These are phyloP conservation scores for Myripristis jacobus DNA, from an alignment of 2,797 vertebrate genomes.

Conservation along the genomic window DNA sequence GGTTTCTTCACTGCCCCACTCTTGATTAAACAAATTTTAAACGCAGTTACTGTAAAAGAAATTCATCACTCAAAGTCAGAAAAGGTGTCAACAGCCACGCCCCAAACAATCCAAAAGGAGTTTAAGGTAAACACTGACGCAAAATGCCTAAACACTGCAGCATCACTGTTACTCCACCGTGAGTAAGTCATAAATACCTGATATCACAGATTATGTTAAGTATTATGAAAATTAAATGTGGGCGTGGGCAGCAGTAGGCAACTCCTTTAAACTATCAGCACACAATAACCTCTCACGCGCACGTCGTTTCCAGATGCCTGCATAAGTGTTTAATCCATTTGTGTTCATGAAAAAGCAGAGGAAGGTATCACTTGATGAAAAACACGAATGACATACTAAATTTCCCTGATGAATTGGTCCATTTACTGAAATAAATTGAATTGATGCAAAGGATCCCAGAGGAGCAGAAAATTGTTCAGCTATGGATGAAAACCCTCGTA, in stretches of 20 bases:
- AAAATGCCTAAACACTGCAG: neutral
- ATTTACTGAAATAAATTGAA: constrained; percentile 85
- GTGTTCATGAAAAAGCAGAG: constrained; percentile 45
- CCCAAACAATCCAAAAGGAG: neutral
- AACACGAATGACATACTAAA: constrained; percentile 75
- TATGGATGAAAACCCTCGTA: constrained; percentile 72
- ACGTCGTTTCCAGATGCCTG: constrained; percentile 55
- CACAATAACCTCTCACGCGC: constrained; percentile 48
- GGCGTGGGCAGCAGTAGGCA: neutral
- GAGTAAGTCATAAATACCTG: constrained; percentile 47
- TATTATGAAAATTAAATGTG: constrained; percentile 21
- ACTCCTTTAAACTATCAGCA: constrained; percentile 15
- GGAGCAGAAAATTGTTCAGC: constrained; percentile 78
- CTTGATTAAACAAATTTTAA: constrained; percentile 28
- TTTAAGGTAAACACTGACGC: constrained; percentile 4
- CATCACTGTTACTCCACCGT: constrained; percentile 34
- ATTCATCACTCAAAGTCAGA: constrained; percentile 31
- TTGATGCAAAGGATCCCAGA: constrained; percentile 79
- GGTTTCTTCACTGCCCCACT: constrained; percentile 6
- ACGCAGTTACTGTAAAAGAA: constrained; percentile 36
- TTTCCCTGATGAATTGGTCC: constrained; percentile 81
- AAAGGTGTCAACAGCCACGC: constrained; percentile 18
- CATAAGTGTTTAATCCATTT: constrained; percentile 66
- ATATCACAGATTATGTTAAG: constrained; percentile 21
- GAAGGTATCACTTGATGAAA: constrained; percentile 73